Conservation (phyloP, 2,888 invertebrate species). For the Pyrrhia umbra region DNA sequence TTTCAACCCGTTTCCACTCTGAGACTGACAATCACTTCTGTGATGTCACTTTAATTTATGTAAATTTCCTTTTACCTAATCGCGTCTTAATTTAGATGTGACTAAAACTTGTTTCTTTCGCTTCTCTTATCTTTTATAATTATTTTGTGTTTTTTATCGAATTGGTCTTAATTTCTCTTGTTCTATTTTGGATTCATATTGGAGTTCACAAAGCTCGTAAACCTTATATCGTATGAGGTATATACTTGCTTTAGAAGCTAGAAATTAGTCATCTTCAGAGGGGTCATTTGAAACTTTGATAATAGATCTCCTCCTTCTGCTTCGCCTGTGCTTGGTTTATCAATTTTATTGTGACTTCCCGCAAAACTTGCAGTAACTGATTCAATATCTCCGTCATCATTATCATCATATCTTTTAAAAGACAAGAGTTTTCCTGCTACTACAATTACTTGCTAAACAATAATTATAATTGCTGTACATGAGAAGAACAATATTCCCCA, state of each 20-base stretch:
- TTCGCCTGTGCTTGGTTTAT: neutral
- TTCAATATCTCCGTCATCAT: neutral
- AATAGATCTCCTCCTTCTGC: neutral
- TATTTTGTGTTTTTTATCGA: slow-evolving; percentile 23
- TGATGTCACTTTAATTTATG: slow-evolving; percentile 64
- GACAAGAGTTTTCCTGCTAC: no score
- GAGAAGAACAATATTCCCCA: no score
- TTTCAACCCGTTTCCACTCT: slow-evolving; percentile 43
- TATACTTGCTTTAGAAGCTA: neutral
- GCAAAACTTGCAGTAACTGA: neutral
- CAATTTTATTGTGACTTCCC: neutral
- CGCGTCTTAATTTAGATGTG: slow-evolving; percentile 63
- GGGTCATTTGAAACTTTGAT: neutral
- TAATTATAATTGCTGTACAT: no score
- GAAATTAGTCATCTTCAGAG: neutral
- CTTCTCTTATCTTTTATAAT: slow-evolving; percentile 56
- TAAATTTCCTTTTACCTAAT: slow-evolving; percentile 65
- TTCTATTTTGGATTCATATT: slow-evolving; percentile 1
- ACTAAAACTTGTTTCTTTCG: slow-evolving; percentile 53
- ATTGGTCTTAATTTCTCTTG: slow-evolving; percentile 1
- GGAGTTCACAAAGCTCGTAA: neutral
- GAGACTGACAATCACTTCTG: slow-evolving; percentile 53
- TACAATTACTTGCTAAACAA: neutral
- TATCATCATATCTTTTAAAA: neutral
- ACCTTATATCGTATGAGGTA: neutral